These are phyloP conservation scores for Falco naumanni DNA, from an alignment of 2,797 vertebrate genomes.

Conservation along the genomic window DNA sequence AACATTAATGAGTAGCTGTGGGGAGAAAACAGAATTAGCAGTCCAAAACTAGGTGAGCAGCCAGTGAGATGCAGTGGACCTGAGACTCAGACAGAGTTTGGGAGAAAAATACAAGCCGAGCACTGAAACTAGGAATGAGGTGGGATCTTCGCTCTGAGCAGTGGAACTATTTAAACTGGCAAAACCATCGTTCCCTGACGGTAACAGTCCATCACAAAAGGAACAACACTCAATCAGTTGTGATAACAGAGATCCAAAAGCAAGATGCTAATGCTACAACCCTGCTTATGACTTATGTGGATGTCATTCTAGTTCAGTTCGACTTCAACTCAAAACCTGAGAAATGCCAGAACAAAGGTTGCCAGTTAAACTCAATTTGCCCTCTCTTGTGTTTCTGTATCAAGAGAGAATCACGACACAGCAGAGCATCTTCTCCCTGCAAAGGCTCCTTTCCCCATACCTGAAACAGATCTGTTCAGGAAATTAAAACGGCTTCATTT, in stretches of 20 bases:
- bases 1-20: neutral
- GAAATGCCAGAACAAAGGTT: neutral
- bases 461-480: neutral
- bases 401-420: neutral
- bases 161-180: neutral
- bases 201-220: neutral
- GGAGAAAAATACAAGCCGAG: neutral
- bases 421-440: neutral
- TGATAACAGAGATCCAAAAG: neutral
- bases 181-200: neutral
- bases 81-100: neutral
- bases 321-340: neutral
- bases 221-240: accelerated
- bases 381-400: neutral
- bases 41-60: neutral
- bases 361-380: neutral
- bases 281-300: neutral
- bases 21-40: neutral
- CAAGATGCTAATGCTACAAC: neutral
- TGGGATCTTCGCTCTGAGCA: neutral
- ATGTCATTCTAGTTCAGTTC: neutral
- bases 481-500: neutral
- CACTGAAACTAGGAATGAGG: neutral
- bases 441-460: neutral
- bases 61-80: accelerated